phyloP scores from a whole-genome alignment of 2,888 invertebrate species.

The Aproaerema taeniolella region DNA sequence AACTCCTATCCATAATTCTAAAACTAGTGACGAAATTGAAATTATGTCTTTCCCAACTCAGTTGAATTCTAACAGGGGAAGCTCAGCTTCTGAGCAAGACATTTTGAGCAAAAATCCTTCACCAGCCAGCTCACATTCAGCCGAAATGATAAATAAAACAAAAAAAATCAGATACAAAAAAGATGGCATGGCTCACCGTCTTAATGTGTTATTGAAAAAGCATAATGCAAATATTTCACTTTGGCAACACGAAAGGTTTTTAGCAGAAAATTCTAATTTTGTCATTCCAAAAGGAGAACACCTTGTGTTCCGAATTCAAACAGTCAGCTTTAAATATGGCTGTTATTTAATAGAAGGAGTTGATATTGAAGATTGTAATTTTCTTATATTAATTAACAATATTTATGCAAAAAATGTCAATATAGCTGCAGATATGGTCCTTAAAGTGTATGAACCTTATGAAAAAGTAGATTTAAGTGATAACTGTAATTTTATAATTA shows the following conservation, averaged over 20 bases:
- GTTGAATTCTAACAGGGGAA: conserved; percentile 21
- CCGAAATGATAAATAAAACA: conserved; percentile 24
- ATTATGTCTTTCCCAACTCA: conserved; percentile 39
- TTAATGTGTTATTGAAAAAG: conserved; percentile 60
- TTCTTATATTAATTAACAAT: conserved; percentile 47
- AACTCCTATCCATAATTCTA: conserved; percentile 40
- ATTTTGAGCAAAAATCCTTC: conserved; percentile 8
- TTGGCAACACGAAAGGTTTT: conserved; percentile 75
- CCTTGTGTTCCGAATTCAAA: conserved; percentile 41
- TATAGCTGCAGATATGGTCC: conserved; percentile 31
- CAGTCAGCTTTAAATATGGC: conserved; percentile 45
- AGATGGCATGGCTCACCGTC: conserved; percentile 58
- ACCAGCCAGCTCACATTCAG: conserved; percentile 18
- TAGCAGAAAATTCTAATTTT: conserved; percentile 61
- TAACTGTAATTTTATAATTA: conserved; percentile 42
- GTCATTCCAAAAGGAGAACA: conserved; percentile 50
- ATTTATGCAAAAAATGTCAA: conserved; percentile 34
- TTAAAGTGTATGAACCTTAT: conserved; percentile 57
- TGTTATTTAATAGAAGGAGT: conserved; percentile 42
- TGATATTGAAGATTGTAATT: conserved; percentile 35
- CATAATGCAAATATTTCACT: conserved; percentile 60
- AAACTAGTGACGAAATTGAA: conserved; percentile 45
- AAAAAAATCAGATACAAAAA: conserved; percentile 62
- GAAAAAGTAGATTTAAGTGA: conserved; percentile 32
- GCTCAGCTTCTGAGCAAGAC: conserved; percentile 20